A percentile compares a stretch with the other conserved stretches of the same genome.
Evolutionary conservation across 1,140 invertebrate species (phyloP).

Genomic region (Drosophila mojavensis): DNA sequence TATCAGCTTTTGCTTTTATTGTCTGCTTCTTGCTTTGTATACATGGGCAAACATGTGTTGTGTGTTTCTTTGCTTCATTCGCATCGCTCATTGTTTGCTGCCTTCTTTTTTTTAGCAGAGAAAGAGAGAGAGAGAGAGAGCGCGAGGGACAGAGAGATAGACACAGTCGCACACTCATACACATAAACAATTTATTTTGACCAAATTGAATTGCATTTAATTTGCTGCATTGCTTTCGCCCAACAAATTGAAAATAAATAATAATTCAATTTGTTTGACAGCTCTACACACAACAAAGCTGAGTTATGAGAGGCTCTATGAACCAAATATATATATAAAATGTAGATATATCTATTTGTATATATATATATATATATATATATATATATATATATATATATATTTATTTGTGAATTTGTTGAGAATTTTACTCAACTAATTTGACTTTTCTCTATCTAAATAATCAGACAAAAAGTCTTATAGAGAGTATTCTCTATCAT

Average conservation of each 20-base stretch:
- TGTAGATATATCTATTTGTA: too few species aligned
- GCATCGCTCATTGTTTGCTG: background rate
- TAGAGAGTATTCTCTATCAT: too few species aligned
- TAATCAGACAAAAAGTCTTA: too few species aligned
- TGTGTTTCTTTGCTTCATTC: conserved; percentile 22
- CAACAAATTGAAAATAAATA: conserved; percentile 36
- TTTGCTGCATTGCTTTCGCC: conserved; percentile 39
- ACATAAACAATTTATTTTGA: conserved; percentile 41
- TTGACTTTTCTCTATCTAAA: too few species aligned
- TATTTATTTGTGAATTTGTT: background rate
- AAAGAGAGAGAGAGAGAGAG: background rate
- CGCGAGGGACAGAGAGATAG: too few species aligned
- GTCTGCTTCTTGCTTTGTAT: conserved; percentile 12
- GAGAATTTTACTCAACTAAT: too few species aligned
- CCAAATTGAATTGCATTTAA: conserved; percentile 76
- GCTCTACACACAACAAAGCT: conserved; percentile 8
- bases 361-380: background rate
- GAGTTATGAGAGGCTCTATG: background rate
- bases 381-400: background rate
- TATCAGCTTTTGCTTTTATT: conserved; percentile 55
- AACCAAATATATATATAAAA: too few species aligned
- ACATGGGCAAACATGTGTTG: conserved; percentile 67
- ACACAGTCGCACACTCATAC: conserved; percentile 1
- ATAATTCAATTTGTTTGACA: conserved; percentile 28
- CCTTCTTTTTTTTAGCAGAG: background rate